Evolutionary conservation across 2,113 vertebrate species (phyloP), one percentile per base, ranked within the genome.

Genomic region (Rhadina sibilatrix): DNA sequence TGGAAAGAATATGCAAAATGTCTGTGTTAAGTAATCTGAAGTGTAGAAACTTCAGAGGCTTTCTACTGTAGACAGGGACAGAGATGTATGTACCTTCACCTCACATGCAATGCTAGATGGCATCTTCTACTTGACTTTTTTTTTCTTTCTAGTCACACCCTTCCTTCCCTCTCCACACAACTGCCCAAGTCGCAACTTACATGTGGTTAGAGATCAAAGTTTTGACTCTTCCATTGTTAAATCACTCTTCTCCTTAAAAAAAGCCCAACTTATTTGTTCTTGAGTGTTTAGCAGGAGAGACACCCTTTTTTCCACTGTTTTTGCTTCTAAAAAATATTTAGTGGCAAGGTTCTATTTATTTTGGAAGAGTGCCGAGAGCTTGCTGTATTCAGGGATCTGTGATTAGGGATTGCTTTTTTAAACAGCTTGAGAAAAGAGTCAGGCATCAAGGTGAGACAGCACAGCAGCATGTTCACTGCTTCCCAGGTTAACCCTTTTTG

Each of bases 131-230:
- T 42, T 69, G 59, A 72, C 37, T 15, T 22, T 50, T 25, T 35
- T 38, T 33, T 68, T 69, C 12, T 31, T 60, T 61, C 63, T 75
- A 44, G 89, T 87, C 57, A 87, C 15, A 0, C 57, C 75, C 54
- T 96, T 93, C 59, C 77, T 89, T 11, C 24, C 8, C 24, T 83
- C 20, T 74, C 5, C 6, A 42, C 40, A 24, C 47, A 90, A 53
- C 77, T 81, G 40, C 37, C 25, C 54, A 86, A n/a, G 1, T 59
- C 50, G 33, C 27, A 83, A 64, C 46, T 84, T 91, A 0, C 31
- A 75, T 94, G 65, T 83, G 42, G 9, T 81, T 83, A 78, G 75
- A 86, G 83, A 93, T 89, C n/a, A 89, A 65, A 81, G 83, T 89
- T 87, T 91, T 79, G 35, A 76, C 27, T 89, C 63, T 89, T 64